These are phyloP conservation scores for Ametastegia equiseti DNA, from an alignment of 2,888 invertebrate species.

Conservation along the genomic window DNA sequence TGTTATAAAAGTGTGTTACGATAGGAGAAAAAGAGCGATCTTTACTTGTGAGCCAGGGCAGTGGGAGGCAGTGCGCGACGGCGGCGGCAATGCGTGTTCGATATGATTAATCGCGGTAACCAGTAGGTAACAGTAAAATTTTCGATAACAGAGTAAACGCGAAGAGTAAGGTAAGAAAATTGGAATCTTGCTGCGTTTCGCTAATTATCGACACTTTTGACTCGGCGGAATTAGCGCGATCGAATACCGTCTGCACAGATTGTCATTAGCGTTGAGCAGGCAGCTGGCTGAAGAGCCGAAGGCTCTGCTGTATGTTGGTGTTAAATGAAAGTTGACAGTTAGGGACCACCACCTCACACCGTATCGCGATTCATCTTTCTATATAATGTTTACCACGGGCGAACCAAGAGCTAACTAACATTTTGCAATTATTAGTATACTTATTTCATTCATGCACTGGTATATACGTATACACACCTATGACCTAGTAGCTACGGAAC, in stretches of 20 bases:
- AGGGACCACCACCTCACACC: slow-evolving; percentile 4
- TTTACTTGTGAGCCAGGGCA: no score
- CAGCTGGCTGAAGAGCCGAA: slow-evolving; percentile 23
- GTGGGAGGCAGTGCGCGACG: no score
- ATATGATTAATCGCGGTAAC: no score
- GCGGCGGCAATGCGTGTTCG: no score
- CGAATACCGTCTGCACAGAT: not conserved
- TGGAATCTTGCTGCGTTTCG: not conserved
- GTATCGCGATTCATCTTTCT: slow-evolving; percentile 16
- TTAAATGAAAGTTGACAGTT: slow-evolving; percentile 47
- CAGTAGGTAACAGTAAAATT: not conserved
- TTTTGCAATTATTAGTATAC: not conserved
- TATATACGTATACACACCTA: slow-evolving; percentile 48
- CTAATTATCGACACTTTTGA: slow-evolving; percentile 1
- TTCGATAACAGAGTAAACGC: not conserved
- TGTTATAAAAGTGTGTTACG: no score
- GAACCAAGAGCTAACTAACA: not conserved
- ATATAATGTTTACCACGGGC: slow-evolving; percentile 4
- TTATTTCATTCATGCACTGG: slow-evolving; percentile 26
- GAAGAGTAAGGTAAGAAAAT: not conserved
- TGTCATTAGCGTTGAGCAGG: slow-evolving; percentile 6
- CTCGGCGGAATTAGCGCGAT: slow-evolving; percentile 8
- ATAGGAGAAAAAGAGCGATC: no score
- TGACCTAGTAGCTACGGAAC: slow-evolving; percentile 49
- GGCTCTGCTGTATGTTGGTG: not conserved